Evolutionary conservation across 2,888 invertebrate genomes (phyloP), one percentile per base, ranked within the genome.

Genomic region (Aethes cnicana): DNA sequence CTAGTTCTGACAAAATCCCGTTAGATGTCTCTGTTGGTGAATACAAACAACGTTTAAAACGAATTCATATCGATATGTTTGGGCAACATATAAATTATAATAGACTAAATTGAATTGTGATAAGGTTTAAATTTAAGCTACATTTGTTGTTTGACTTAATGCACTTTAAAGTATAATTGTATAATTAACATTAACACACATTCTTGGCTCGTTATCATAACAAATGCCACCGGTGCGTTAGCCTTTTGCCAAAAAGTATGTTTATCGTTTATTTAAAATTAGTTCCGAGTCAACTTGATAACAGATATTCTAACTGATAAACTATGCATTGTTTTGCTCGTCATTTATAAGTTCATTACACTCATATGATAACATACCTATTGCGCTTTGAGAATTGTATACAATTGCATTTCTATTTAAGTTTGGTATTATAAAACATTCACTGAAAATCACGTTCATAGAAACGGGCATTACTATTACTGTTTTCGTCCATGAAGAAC

Each of bases 141-240:
- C 4, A 12, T 30, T 23, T 4, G 11, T n/a, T 18, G n/a, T 5
- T 18, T 3, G 4, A 39, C 37, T 23, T 39, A 17, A 23, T 18
- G 32, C 39, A 18, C 11, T 39, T 14, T 18, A 23, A 54, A 67
- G 58, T 58, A 61, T 61, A 57, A 59, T 63, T 58, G 50, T 37
- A 58, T 64, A 68, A 68, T 71, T 73, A 72, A 66, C 65, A 65
- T 11, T 43, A 28, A 43, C 42, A 42, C 61, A 65, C 59, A 67
- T 72, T 58, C 61, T 60, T 57, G 25, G 36, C 47, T 53, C 36
- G 63, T 60, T 68, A 71, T 66, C 68, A 57, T 56, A 21, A 57
- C 61, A 57, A 59, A 44, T 57, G 41, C 43, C 48, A 54, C 62
- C 68, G 58, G 64, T 63, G 69, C 58, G 62, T 68, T 64, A 54